phyloP scores from a whole-genome alignment of 1,140 invertebrate species.

The Thrips palmi region DNA sequence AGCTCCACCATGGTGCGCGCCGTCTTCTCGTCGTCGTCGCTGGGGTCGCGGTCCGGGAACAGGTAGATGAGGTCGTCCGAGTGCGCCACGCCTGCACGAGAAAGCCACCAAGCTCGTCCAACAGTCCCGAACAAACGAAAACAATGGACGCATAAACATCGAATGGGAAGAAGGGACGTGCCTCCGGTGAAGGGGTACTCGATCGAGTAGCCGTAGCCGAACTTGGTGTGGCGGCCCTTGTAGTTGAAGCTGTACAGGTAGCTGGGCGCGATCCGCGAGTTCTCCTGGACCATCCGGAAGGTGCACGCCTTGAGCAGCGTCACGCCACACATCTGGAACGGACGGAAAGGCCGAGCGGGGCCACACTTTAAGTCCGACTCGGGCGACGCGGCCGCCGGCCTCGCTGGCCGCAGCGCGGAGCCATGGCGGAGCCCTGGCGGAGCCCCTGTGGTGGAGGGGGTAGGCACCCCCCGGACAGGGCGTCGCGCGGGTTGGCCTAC shows the following conservation, averaged over 20 bases:
- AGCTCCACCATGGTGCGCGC: slow-evolving; percentile 26
- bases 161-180: slow-evolving; percentile 3
- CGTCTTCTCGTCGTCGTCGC: slow-evolving; percentile 12
- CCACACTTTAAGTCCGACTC: too few species aligned
- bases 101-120: not conserved
- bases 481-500: too few species aligned
- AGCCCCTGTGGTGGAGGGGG: too few species aligned
- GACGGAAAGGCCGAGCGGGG: too few species aligned
- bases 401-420: too few species aligned
- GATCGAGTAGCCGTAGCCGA: slow-evolving; percentile 16
- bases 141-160: not conserved
- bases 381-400: too few species aligned
- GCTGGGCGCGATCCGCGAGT: slow-evolving; percentile 11
- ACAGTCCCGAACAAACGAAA: not conserved
- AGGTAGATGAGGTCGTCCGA: slow-evolving; percentile 28
- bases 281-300: slow-evolving; percentile 13
- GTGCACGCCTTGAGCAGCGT: slow-evolving; percentile 17
- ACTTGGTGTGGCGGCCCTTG: slow-evolving; percentile 17
- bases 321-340: slow-evolving; percentile 17
- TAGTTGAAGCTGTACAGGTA: slow-evolving; percentile 19
- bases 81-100: slow-evolving; percentile 24
- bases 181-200: slow-evolving; percentile 17
- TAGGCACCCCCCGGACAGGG: too few species aligned
- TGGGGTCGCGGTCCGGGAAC: slow-evolving; percentile 19
- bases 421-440: too few species aligned